Base-by-base conservation (phyloP, 2,113 vertebrate genomes). In the Cephalopholis sonnerati region DNA sequence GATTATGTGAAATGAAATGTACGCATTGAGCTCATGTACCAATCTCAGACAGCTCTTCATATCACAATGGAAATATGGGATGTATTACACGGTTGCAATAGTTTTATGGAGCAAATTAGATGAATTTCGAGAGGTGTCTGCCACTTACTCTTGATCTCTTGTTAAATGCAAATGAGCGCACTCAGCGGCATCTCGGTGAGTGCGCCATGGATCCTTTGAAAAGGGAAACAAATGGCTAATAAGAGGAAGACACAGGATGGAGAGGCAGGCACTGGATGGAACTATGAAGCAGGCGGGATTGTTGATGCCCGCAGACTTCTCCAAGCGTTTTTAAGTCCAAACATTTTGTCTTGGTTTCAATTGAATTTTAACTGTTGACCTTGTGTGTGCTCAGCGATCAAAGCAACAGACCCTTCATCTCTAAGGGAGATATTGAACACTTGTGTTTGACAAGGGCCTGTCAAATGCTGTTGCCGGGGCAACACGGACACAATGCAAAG, bases 91-190 rank as follows among this genome's bases (percentile, higher is more conserved):
- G 25, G 27, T 73, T 36, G 51, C 70, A 76, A 62, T 58, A 63
- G 74, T 87, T 86, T 72, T 77, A 77, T 74, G 48, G 68, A 79
- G 64, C 57, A 89, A 86, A 87, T 90, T 78, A 73, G 67, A 87
- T 89, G 69, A 29, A 79, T 88, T 90, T 91, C 32, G 24, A 92
- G 64, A 81, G 77, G 50, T 74, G 69, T 82, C 83, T 82, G 80
- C 61, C 73, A 74, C 86, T 87, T 83, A 66, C 84, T 74, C 81
- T 88, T 90, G 62, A 91, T 83, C 50, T 86, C 71, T 84, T 87
- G 83, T 87, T 88, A 86, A 90, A 92, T 91, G 82, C 74, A 90
- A 91, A 91, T 90, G 77, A 89, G 86, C 7, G 0, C 63, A 64
- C 63, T 83, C 64, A 20, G 77, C 57, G 16, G 65, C 76, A 12